Evolutionary conservation across 2,113 vertebrate species (phyloP).

Genomic region (Formicarius rufipectus): DNA sequence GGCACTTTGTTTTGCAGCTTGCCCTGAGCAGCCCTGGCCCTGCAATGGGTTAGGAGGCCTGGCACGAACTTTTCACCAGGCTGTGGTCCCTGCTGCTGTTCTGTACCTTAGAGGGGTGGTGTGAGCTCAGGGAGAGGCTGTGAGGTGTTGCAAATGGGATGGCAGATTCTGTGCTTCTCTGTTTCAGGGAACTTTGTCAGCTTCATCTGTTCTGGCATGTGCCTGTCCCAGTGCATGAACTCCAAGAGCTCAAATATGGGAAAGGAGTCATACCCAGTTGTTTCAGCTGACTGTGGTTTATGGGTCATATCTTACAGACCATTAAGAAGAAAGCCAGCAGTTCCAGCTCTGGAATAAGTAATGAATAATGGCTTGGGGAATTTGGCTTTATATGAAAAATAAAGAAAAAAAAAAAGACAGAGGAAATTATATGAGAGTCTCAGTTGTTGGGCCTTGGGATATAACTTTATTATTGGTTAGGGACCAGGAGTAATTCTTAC

Average conservation of each 20-base stretch:
- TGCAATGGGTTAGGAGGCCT: background rate
- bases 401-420: background rate
- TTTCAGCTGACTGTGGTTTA: background rate
- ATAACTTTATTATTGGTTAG: background rate
- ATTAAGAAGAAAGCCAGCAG: fast-evolving
- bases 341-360: background rate
- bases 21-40: background rate
- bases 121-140: background rate
- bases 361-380: background rate
- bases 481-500: background rate
- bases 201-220: background rate
- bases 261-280: background rate
- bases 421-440: background rate
- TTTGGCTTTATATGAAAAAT: background rate
- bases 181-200: background rate
- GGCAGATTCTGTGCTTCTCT: background rate
- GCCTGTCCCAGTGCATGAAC: background rate
- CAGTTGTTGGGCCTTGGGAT: background rate
- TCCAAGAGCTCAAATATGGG: background rate
- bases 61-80: background rate
- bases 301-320: background rate
- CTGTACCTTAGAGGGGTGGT: fast-evolving
- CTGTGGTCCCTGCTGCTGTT: background rate
- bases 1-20: background rate
- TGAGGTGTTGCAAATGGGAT: background rate